These are phyloP conservation scores for Carpatolechia fugitivella DNA, from an alignment of 2,888 invertebrate genomes.

Conservation along the genomic window DNA sequence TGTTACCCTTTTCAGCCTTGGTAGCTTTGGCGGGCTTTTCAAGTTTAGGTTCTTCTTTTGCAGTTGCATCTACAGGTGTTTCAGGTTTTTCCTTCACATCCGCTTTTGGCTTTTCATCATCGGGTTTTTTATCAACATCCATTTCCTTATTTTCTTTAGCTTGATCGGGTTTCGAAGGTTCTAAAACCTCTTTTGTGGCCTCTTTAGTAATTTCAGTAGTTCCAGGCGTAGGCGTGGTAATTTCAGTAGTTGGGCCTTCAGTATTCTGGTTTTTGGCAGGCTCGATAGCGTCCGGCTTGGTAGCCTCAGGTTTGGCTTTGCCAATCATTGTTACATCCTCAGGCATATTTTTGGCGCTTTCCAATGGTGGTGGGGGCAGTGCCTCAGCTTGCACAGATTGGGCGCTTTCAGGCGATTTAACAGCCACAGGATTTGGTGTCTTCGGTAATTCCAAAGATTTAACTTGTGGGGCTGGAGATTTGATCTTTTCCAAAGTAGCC, in stretches of 20 bases:
- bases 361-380: slow-evolving; percentile 49
- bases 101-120: not conserved
- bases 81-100: not conserved
- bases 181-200: not conserved
- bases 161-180: not conserved
- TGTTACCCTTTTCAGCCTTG: slow-evolving; percentile 29
- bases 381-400: slow-evolving; percentile 54
- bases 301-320: slow-evolving; percentile 32
- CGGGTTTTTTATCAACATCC: not conserved
- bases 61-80: slow-evolving; percentile 9
- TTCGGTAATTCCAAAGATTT: slow-evolving; percentile 47
- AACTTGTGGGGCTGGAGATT: slow-evolving; percentile 48
- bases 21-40: not conserved
- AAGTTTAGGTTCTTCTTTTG: not conserved
- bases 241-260: not conserved
- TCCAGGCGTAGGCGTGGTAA: too few relatives aligned
- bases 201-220: not conserved
- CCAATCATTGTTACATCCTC: slow-evolving; percentile 45
- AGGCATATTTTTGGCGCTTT: slow-evolving; percentile 46
- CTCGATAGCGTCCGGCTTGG: slow-evolving; percentile 12
- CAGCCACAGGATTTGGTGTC: slow-evolving; percentile 45
- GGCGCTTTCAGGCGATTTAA: slow-evolving; percentile 50
- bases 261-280: not conserved
- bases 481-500: slow-evolving; percentile 58
- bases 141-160: not conserved